phyloP scores from a whole-genome alignment of 1,140 invertebrate species.

The Pantala flavescens region DNA sequence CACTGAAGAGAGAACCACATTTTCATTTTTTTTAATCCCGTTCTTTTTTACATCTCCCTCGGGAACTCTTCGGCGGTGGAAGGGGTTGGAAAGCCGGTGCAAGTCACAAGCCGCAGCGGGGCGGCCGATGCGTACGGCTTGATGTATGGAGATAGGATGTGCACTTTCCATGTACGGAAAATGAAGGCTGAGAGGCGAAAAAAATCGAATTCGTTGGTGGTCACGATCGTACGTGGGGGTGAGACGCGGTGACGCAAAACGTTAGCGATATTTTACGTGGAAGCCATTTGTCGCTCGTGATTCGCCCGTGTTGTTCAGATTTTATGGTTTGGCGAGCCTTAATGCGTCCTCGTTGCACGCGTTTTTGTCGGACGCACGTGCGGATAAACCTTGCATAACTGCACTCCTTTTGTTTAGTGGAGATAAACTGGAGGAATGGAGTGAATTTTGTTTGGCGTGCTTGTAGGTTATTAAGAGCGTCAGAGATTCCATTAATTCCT shows the following conservation, averaged over 20 bases:
- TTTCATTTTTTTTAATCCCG: background rate
- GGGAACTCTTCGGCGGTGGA: background rate
- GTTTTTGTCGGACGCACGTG: no score
- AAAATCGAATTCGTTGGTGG: background rate
- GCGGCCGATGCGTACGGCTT: background rate
- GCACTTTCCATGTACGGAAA: conserved; percentile 4
- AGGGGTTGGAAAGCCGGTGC: background rate
- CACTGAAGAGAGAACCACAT: background rate
- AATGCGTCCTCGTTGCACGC: background rate
- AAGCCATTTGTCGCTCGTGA: background rate
- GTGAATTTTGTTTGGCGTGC: no score
- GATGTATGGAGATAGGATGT: conserved; percentile 9
- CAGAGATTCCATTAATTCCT: no score
- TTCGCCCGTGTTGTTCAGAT: background rate
- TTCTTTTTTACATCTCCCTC: background rate
- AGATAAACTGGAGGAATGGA: no score
- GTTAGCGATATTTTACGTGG: background rate
- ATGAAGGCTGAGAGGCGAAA: background rate
- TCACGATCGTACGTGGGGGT: background rate
- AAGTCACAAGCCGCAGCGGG: background rate
- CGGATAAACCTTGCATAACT: no score
- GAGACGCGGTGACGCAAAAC: background rate
- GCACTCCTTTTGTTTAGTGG: no score
- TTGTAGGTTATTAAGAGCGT: no score
- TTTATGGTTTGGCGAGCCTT: background rate